Conservation (phyloP, 2,797 vertebrate genomes). For the Picus viridis region DNA sequence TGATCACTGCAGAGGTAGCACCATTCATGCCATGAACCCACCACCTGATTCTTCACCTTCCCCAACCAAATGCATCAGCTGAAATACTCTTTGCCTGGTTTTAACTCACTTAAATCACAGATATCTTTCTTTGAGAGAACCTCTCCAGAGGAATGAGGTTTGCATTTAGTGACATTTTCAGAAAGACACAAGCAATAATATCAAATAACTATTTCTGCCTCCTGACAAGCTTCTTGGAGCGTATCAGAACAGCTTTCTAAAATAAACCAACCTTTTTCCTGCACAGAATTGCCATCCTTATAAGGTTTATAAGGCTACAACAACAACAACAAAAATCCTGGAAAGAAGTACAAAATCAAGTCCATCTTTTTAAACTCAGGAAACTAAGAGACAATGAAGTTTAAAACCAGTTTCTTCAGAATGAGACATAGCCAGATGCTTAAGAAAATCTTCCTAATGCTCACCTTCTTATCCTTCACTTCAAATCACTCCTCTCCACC, state of each 20-base stretch:
- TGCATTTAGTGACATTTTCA: not conserved
- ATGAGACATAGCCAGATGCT: not conserved
- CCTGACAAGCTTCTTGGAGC: not conserved
- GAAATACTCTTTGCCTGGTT: not conserved
- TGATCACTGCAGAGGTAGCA: not conserved
- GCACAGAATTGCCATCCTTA: constrained; percentile 13
- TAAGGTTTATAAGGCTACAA: constrained; percentile 29
- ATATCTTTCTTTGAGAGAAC: not conserved
- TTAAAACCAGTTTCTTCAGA: not conserved
- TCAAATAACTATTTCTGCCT: constrained; percentile 14
- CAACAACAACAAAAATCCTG: not conserved
- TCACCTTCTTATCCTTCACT: not conserved
- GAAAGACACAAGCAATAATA: not conserved
- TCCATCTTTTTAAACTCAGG: not conserved
- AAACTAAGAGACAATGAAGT: not conserved
- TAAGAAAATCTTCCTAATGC: not conserved
- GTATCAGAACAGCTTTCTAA: constrained; percentile 39
- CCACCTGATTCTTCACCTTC: not conserved
- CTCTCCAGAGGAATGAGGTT: not conserved
- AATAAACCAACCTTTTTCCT: constrained; percentile 9
- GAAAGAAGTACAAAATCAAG: not conserved
- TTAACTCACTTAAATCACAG: not conserved
- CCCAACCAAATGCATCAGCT: not conserved
- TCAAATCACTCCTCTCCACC: not conserved
- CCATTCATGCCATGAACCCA: fast-evolving